These are phyloP conservation scores for Temnothorax unifasciatus DNA, from an alignment of 2,888 invertebrate genomes.

Conservation along the genomic window DNA sequence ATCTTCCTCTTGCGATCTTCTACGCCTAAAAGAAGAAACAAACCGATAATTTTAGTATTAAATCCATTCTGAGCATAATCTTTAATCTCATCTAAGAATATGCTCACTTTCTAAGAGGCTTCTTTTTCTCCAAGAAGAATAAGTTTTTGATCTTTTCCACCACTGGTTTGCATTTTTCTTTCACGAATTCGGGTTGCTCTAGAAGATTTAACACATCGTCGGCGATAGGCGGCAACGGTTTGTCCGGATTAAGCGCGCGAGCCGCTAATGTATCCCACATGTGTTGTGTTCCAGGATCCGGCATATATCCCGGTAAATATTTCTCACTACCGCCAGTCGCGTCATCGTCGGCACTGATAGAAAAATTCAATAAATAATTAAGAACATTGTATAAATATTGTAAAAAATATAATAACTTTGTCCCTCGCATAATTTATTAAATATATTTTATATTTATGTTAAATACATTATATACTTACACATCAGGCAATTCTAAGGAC, in stretches of 20 bases:
- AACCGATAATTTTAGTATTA: not conserved
- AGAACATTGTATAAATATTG: not conserved
- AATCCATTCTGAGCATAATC: not conserved
- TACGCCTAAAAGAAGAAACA: slow-evolving; percentile 29
- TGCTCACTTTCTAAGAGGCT: slow-evolving; percentile 29
- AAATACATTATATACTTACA: slow-evolving; percentile 21
- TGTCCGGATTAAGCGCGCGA: slow-evolving; percentile 78
- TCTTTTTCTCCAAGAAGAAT: slow-evolving; percentile 18
- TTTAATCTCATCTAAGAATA: not conserved
- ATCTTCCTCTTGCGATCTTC: not conserved
- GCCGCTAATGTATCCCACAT: slow-evolving; percentile 75
- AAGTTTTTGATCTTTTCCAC: slow-evolving; percentile 62
- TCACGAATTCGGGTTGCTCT: slow-evolving; percentile 64
- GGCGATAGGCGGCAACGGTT: slow-evolving; percentile 73
- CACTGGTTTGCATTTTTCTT: slow-evolving; percentile 55
- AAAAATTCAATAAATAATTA: slow-evolving; percentile 8
- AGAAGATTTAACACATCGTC: slow-evolving; percentile 72
- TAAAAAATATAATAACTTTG: not conserved
- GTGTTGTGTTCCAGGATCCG: slow-evolving; percentile 75
- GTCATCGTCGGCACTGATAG: slow-evolving; percentile 26
- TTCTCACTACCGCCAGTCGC: slow-evolving; percentile 43
- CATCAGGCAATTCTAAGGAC: slow-evolving; percentile 39
- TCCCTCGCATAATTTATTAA: not conserved
- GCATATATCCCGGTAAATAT: slow-evolving; percentile 73
- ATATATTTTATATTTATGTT: slow-evolving; percentile 1